phyloP scores from a whole-genome alignment of 2,797 vertebrate species.

The Pogoniulus pusillus region DNA sequence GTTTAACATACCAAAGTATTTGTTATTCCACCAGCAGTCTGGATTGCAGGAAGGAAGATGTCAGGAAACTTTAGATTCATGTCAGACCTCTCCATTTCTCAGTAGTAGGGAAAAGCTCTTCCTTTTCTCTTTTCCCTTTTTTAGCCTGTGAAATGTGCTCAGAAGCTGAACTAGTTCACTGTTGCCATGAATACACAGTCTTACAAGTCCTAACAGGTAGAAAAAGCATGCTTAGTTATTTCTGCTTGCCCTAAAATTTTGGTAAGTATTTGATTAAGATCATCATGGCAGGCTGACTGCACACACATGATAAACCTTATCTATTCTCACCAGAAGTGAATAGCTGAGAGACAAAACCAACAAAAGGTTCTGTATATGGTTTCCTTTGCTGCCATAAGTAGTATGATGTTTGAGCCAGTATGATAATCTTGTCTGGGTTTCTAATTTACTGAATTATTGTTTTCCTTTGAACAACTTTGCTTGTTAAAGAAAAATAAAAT shows the following conservation, averaged over 20 bases:
- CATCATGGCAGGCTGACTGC: background rate
- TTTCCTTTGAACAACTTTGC: background rate
- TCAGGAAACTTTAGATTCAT: conserved; percentile 3
- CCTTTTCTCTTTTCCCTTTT: background rate
- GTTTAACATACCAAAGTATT: background rate
- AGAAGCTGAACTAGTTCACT: background rate
- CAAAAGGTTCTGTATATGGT: background rate
- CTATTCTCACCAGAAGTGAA: background rate
- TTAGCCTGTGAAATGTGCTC: background rate
- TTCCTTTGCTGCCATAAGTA: background rate
- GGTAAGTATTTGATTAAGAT: background rate
- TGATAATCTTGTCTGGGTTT: background rate
- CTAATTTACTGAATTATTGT: background rate
- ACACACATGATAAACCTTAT: background rate
- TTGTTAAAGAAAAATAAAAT: background rate
- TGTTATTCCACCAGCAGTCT: background rate
- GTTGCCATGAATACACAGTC: background rate
- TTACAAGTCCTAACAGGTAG: background rate
- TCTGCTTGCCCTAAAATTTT: background rate
- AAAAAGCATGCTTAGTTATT: background rate
- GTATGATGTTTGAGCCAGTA: background rate
- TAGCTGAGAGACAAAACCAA: background rate
- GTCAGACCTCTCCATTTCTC: background rate
- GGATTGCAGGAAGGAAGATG: background rate
- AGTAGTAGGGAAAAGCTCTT: background rate